A percentile compares a stretch with the other conserved stretches of the same genome.
phyloP scores from a whole-genome alignment of 2,888 invertebrate species.

The Cryptocephalus primarius region DNA sequence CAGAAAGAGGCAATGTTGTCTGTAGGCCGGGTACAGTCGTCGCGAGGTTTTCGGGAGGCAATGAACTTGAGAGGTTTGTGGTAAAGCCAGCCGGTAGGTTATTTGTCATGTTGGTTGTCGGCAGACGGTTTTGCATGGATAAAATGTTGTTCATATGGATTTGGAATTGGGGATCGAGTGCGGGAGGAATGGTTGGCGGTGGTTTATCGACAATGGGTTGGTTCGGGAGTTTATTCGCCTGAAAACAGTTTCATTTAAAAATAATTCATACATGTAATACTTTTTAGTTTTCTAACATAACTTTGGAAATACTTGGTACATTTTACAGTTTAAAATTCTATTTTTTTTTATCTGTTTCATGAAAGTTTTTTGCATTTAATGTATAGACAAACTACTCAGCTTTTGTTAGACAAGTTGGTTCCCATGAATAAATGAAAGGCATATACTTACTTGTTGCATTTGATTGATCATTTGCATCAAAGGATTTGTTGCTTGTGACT shows the following conservation, averaged over 20 bases:
- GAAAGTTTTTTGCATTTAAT: neutral
- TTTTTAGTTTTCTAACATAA: too few relatives aligned
- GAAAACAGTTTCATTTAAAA: slow-evolving; percentile 2
- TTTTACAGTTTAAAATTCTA: too few relatives aligned
- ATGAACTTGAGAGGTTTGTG: slow-evolving; percentile 12
- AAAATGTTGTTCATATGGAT: slow-evolving; percentile 44
- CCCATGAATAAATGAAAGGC: too few relatives aligned
- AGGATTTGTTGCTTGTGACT: slow-evolving; percentile 38
- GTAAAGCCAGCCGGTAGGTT: slow-evolving; percentile 17
- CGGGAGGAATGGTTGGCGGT: slow-evolving; percentile 22
- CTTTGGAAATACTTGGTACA: too few relatives aligned
- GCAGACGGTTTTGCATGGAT: slow-evolving; percentile 29
- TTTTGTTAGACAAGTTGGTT: too few relatives aligned
- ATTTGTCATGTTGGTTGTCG: slow-evolving; percentile 16
- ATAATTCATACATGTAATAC: neutral
- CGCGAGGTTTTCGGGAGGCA: slow-evolving; percentile 18
- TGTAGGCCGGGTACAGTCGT: slow-evolving; percentile 17
- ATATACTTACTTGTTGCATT: slow-evolving; percentile 39
- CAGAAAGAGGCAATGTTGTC: slow-evolving; percentile 12
- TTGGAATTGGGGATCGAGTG: slow-evolving; percentile 40
- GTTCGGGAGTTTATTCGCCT: slow-evolving; percentile 32
- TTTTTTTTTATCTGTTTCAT: neutral
- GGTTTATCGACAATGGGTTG: slow-evolving; percentile 28
- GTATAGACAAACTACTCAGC: neutral
- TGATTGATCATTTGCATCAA: slow-evolving; percentile 45